phyloP scores from a whole-genome alignment of 2,113 vertebrate genomes.

The Drymodes brunneopygia region DNA sequence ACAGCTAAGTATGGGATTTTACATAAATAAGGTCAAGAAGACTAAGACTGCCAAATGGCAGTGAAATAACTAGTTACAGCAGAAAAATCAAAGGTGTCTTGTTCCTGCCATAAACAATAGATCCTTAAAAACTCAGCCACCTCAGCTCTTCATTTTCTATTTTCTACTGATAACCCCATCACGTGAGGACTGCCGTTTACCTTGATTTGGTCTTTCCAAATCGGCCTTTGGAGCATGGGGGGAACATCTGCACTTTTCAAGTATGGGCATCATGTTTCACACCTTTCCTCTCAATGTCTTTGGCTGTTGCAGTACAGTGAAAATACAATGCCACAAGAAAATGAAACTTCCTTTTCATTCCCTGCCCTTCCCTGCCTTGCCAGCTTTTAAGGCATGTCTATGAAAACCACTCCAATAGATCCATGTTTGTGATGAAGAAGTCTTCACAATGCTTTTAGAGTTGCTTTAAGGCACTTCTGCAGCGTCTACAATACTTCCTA shows the following conservation, averaged over 20 bases:
- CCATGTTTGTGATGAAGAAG: neutral
- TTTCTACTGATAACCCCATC: neutral
- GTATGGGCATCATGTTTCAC: slow-evolving; percentile 71
- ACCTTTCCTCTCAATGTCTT: slow-evolving; percentile 82
- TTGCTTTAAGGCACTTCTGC: neutral
- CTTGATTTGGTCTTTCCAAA: neutral
- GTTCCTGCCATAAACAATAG: neutral
- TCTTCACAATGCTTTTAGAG: neutral
- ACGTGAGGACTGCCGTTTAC: neutral
- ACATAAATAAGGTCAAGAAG: neutral
- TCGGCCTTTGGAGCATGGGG: neutral
- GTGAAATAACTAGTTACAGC: neutral
- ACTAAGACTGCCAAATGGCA: neutral
- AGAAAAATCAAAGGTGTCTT: neutral
- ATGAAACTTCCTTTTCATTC: slow-evolving; percentile 61
- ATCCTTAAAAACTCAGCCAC: neutral
- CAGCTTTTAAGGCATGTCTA: neutral
- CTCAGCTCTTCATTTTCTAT: neutral
- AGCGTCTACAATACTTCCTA: accelerated
- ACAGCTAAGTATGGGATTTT: neutral
- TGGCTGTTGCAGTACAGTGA: slow-evolving; percentile 79
- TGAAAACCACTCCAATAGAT: neutral
- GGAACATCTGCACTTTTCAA: neutral
- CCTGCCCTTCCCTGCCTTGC: neutral
- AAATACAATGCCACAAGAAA: slow-evolving; percentile 74